Conservation (phyloP, 2,113 vertebrate genomes). For the Ochotona curzoniae region DNA sequence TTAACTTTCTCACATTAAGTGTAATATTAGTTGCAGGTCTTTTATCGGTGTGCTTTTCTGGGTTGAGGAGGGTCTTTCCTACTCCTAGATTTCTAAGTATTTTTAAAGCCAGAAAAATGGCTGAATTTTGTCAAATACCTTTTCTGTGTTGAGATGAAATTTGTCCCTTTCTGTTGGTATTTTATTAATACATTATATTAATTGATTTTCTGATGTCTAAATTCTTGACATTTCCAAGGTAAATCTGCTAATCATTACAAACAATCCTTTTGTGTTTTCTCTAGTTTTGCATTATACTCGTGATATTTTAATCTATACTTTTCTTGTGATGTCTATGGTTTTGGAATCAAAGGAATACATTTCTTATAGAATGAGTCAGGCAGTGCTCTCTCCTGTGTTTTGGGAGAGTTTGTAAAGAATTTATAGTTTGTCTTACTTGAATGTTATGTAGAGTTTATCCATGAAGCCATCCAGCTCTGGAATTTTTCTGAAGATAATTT, state of each 20-base stretch:
- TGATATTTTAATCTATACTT: not conserved
- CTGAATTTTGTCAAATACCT: not conserved
- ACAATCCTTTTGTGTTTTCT: not conserved
- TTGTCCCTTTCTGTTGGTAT: not conserved
- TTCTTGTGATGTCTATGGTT: too few relatives aligned
- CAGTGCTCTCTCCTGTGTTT: not conserved
- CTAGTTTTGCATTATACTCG: not conserved
- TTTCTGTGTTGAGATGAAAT: not conserved
- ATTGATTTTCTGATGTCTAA: conserved; percentile 8
- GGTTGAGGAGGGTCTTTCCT: not conserved
- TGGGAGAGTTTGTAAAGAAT: not conserved
- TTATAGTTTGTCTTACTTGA: too few relatives aligned
- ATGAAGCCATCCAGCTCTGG: too few relatives aligned
- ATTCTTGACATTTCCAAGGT: not conserved
- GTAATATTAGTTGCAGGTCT: not conserved
- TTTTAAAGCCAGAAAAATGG: not conserved
- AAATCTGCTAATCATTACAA: not conserved
- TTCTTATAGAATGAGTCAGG: too few relatives aligned
- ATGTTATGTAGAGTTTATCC: too few relatives aligned
- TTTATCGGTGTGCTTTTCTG: not conserved
- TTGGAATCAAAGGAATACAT: too few relatives aligned
- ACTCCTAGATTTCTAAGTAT: not conserved
- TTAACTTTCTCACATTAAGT: not conserved
- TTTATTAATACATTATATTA: not conserved
- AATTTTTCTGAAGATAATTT: not conserved